Conservation (phyloP, 2,113 vertebrate species). For the Spea bombifrons region DNA sequence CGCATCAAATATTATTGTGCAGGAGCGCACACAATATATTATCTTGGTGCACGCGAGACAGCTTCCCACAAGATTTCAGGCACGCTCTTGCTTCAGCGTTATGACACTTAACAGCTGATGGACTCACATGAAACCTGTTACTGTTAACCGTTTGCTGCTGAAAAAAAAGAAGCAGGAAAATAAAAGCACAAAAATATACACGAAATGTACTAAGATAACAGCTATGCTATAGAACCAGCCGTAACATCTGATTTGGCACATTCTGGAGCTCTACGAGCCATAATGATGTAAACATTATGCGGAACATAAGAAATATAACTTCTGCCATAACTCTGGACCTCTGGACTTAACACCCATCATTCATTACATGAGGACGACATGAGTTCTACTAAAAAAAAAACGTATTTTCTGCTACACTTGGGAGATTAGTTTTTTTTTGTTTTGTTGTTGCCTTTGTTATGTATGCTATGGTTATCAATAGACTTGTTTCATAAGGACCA, state of each 20-base stretch:
- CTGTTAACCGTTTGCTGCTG: slow-evolving; percentile 11
- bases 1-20: slow-evolving; percentile 70
- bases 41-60: slow-evolving; percentile 73
- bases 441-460: background rate
- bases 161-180: background rate
- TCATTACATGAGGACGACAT: background rate
- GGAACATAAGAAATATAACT: background rate
- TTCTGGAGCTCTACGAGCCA: background rate
- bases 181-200: slow-evolving; percentile 19
- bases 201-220: slow-evolving; percentile 25
- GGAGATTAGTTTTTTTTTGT: background rate
- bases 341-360: background rate
- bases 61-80: slow-evolving; percentile 88
- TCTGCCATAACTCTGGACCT: background rate
- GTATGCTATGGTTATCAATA: no score
- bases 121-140: background rate
- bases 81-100: slow-evolving; percentile 82
- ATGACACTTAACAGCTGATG: slow-evolving; percentile 66
- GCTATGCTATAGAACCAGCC: slow-evolving; percentile 11
- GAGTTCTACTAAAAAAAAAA: background rate
- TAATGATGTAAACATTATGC: background rate
- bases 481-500: no score
- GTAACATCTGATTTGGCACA: background rate
- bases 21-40: slow-evolving; percentile 59
- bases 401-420: background rate